phyloP scores from a whole-genome alignment of 2,113 vertebrate species.

The Myanophis thanlyinensis region DNA sequence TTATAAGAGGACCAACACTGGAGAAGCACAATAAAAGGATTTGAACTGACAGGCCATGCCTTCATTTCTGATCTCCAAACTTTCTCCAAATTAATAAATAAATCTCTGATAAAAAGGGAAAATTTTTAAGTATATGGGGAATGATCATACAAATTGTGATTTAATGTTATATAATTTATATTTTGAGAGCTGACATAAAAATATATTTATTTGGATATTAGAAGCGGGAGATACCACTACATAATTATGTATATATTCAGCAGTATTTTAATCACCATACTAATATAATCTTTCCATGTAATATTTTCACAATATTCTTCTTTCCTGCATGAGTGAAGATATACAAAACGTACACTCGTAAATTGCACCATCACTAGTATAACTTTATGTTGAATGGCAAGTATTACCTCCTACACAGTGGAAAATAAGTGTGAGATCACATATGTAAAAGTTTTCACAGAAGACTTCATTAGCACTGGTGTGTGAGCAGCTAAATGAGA shows the following conservation, averaged over 20 bases:
- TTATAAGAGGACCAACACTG: neutral
- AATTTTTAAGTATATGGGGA: neutral
- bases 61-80: neutral
- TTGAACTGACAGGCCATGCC: neutral
- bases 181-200: neutral
- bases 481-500: neutral
- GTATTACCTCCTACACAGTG: neutral
- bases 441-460: neutral
- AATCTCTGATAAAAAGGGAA: neutral
- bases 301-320: neutral
- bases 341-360: neutral
- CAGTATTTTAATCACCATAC: neutral
- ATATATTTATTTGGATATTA: neutral
- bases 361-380: neutral
- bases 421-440: neutral
- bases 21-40: neutral
- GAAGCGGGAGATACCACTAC: fast-evolving
- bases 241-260: neutral
- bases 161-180: neutral
- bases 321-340: neutral
- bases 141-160: neutral
- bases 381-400: neutral
- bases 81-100: no score
- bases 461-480: neutral
- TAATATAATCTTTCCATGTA: neutral